A percentile compares a stretch with the other conserved stretches of the same genome.
Conservation (phyloP, 2,888 invertebrate genomes). For the Orthosia incerta region DNA sequence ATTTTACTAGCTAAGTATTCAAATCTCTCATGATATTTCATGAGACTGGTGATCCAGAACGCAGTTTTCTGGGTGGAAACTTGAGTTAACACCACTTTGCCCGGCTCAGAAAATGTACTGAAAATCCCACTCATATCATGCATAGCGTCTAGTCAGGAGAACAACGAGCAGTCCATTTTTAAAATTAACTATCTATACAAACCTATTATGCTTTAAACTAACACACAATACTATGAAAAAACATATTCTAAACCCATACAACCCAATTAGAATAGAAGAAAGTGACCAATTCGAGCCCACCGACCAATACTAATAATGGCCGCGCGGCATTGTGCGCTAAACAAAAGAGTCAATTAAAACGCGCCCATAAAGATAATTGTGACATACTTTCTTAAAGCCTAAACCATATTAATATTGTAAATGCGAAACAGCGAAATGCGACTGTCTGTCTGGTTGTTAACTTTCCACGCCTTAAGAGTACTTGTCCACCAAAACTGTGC, state of each 20-base stretch:
- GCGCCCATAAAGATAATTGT: conserved; percentile 59
- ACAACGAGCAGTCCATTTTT: too few species aligned
- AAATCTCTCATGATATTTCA: too few species aligned
- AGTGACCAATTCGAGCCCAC: conserved; percentile 31
- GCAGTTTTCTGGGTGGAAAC: too few species aligned
- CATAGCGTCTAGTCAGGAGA: too few species aligned
- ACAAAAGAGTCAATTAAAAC: conserved; percentile 67
- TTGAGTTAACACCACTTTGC: too few species aligned
- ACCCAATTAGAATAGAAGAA: conserved; percentile 46
- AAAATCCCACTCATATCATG: too few species aligned
- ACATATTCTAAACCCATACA: not conserved
- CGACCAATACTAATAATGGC: conserved; percentile 43
- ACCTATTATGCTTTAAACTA: not conserved
- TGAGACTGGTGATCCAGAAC: too few species aligned
- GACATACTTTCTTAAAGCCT: conserved; percentile 46
- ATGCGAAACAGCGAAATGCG: too few species aligned
- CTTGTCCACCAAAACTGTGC: too few species aligned
- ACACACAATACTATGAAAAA: not conserved
- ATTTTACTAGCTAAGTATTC: too few species aligned
- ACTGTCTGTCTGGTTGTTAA: not conserved
- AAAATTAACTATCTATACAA: too few species aligned
- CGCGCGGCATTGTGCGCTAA: conserved; percentile 31
- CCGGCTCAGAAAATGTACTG: too few species aligned
- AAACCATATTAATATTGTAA: conserved; percentile 3
- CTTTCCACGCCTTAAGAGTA: not conserved